These are phyloP conservation scores for Edolisoma coerulescens DNA, from an alignment of 2,113 vertebrate species.

Conservation along the genomic window DNA sequence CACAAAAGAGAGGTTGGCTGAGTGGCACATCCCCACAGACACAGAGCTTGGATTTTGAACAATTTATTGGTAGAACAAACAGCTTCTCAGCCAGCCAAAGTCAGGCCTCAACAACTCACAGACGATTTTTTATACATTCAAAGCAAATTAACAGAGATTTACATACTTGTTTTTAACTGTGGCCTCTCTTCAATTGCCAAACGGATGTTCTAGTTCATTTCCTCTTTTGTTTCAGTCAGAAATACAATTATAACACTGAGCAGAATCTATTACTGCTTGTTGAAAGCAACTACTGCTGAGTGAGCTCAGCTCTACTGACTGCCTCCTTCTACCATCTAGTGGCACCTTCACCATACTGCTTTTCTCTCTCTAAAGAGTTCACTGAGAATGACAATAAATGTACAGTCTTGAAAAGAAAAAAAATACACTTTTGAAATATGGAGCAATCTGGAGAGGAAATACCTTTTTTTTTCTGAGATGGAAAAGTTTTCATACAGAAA, in stretches of 20 bases:
- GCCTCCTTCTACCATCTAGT: constrained; percentile 68
- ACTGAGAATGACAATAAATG: not conserved
- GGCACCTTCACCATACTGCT: not conserved
- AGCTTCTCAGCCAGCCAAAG: not conserved
- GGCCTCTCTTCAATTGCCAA: constrained; percentile 3
- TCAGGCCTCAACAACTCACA: not conserved
- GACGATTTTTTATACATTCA: not conserved
- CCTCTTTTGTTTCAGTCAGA: constrained; percentile 1
- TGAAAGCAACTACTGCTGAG: not conserved
- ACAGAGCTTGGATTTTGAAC: not conserved
- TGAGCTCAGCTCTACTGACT: not conserved
- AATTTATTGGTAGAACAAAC: not conserved
- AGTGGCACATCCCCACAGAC: not conserved
- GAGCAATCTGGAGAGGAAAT: not conserved
- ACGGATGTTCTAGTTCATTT: constrained; percentile 22
- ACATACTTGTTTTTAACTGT: not conserved
- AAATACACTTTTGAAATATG: not conserved
- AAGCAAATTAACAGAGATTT: constrained; percentile 14
- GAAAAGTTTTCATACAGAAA: not conserved
- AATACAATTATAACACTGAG: not conserved
- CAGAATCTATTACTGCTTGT: not conserved
- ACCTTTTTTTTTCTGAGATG: not conserved
- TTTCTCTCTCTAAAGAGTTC: not conserved
- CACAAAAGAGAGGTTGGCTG: not conserved
- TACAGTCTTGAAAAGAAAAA: not conserved